Conservation (phyloP, 2,888 invertebrate species). For the Chymomyza fuscimana region DNA sequence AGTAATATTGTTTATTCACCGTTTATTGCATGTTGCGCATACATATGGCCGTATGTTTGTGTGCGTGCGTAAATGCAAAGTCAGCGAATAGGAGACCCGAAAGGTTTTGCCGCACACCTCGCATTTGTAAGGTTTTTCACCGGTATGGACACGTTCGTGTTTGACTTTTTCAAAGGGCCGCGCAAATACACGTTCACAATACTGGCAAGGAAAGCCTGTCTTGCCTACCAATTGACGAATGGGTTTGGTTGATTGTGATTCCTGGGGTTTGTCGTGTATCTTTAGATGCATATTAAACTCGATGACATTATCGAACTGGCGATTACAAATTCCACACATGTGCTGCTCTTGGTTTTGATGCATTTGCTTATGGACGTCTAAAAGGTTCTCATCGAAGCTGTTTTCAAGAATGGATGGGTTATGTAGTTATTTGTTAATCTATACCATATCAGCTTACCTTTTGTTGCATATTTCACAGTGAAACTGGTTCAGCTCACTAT, state of each 20-base stretch:
- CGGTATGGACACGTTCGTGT: constrained; percentile 91
- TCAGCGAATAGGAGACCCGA: constrained; percentile 89
- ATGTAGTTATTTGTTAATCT: not conserved
- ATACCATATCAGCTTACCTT: constrained; percentile 57
- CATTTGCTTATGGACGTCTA: constrained; percentile 84
- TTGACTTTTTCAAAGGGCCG: constrained; percentile 91
- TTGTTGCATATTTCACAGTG: constrained; percentile 82
- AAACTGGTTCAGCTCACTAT: constrained; percentile 78
- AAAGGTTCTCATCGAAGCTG: constrained; percentile 75
- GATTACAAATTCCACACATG: constrained; percentile 86
- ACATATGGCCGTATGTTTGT: constrained; percentile 88
- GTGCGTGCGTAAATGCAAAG: constrained; percentile 89
- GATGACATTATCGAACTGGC: constrained; percentile 84
- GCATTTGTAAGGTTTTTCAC: constrained; percentile 89
- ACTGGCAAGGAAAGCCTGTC: constrained; percentile 84
- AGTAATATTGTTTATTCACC: constrained; percentile 64
- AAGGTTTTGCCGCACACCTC: constrained; percentile 90
- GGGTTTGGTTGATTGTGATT: constrained; percentile 18
- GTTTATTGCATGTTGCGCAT: constrained; percentile 86
- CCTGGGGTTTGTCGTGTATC: constrained; percentile 81
- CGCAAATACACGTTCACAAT: constrained; percentile 86
- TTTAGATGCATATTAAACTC: constrained; percentile 88
- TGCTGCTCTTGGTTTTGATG: constrained; percentile 83
- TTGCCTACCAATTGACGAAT: constrained; percentile 20
- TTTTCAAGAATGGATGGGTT: not conserved